A percentile compares a stretch with the other conserved stretches of the same genome.
These are phyloP conservation scores for Muscicapa striata DNA, from an alignment of 2,797 vertebrate species.

Conservation along the genomic window DNA sequence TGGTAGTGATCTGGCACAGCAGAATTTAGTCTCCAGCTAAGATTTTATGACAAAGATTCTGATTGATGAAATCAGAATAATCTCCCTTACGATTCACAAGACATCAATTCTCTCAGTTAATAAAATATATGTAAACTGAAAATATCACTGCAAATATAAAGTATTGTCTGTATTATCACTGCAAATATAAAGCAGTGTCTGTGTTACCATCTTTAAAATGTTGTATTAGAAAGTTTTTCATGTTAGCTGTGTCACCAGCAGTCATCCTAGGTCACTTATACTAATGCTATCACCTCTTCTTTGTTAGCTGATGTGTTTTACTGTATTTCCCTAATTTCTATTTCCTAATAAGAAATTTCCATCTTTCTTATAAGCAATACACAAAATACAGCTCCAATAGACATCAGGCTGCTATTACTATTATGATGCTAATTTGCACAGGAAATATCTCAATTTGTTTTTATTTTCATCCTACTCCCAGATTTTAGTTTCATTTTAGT, in stretches of 20 bases:
- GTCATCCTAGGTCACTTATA: not conserved
- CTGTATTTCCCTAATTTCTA: not conserved
- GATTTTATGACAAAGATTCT: not conserved
- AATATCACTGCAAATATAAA: not conserved
- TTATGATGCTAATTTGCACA: not conserved
- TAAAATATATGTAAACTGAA: not conserved
- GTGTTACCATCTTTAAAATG: not conserved
- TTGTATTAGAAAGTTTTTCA: not conserved
- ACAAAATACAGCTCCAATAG: not conserved
- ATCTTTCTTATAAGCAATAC: not conserved
- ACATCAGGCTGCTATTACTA: not conserved
- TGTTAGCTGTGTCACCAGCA: not conserved
- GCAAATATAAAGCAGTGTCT: not conserved
- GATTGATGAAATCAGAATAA: not conserved
- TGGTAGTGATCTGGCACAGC: not conserved
- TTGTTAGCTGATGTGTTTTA: not conserved
- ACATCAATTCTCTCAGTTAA: not conserved
- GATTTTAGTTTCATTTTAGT: not conserved
- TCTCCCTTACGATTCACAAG: not conserved
- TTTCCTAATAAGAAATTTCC: not conserved
- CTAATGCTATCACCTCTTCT: not conserved
- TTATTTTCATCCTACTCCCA: not conserved
- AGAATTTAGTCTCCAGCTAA: not conserved
- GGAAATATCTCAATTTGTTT: not conserved
- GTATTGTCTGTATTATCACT: not conserved